Evolutionary conservation across 2,113 vertebrate genomes (phyloP).

Genomic region (Oryzias celebensis): DNA sequence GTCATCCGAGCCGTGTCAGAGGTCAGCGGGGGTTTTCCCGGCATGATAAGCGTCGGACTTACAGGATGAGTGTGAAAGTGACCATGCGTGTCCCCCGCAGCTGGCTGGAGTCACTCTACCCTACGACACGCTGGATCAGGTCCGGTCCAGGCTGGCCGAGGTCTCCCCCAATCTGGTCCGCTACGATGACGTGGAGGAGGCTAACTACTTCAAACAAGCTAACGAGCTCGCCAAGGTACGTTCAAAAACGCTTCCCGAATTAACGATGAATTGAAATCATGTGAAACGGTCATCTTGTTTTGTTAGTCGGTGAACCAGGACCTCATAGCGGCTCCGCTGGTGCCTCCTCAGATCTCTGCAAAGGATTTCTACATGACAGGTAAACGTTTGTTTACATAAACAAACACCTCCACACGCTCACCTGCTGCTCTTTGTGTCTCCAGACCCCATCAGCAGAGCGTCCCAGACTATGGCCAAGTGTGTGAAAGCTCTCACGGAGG

Average conservation of each 20-base stretch:
- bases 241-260: not conserved
- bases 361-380: slow-evolving; percentile 99
- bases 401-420: not conserved
- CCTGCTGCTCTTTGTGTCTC: not conserved
- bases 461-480: slow-evolving; percentile 99
- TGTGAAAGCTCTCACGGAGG: slow-evolving; percentile 94
- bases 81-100: slow-evolving; percentile 64
- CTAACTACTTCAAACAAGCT: slow-evolving; percentile 95
- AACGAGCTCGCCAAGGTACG: slow-evolving; percentile 83
- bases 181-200: slow-evolving; percentile 91
- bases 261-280: accelerated
- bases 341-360: slow-evolving; percentile 90
- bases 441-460: slow-evolving; percentile 94
- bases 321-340: slow-evolving; percentile 86
- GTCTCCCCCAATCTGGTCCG: slow-evolving; percentile 93
- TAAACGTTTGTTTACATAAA: slow-evolving; percentile 35
- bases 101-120: slow-evolving; percentile 87
- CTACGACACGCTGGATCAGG: slow-evolving; percentile 87
- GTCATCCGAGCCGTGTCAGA: slow-evolving; percentile 94
- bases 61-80: not conserved
- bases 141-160: slow-evolving; percentile 86
- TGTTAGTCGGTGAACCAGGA: slow-evolving; percentile 86
- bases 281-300: not conserved
- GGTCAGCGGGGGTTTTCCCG: slow-evolving; percentile 62
- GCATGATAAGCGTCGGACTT: not conserved